These are phyloP conservation scores for Dione vanillae DNA, from an alignment of 2,888 invertebrate genomes.

Conservation along the genomic window DNA sequence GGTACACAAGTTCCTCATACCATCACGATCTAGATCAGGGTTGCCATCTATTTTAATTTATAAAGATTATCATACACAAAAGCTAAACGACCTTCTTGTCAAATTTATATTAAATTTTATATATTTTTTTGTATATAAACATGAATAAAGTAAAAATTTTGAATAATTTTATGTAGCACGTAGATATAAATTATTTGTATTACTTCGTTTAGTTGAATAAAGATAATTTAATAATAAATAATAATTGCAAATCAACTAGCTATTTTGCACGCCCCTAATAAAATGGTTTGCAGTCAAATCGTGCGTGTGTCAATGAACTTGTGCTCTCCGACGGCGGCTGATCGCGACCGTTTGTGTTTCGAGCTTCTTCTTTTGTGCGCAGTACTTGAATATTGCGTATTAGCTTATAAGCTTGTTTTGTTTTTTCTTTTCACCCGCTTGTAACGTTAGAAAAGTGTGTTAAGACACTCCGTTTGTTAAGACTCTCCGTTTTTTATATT, in stretches of 20 bases:
- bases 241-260: background rate
- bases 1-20: conserved; percentile 39
- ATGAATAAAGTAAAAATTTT: background rate
- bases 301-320: conserved; percentile 50
- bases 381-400: conserved; percentile 2
- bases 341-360: conserved; percentile 41
- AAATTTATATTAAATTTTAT: background rate
- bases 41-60: background rate
- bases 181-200: too few species aligned
- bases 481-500: background rate
- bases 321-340: conserved; percentile 39
- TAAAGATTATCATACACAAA: background rate
- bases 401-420: too few species aligned
- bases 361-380: conserved; percentile 8
- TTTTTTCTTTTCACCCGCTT: background rate
- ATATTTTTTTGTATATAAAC: too few species aligned
- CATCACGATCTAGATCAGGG: conserved; percentile 35
- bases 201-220: background rate
- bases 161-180: background rate
- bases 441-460: background rate
- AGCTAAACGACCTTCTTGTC: background rate
- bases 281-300: conserved; percentile 47
- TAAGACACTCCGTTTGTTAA: background rate
- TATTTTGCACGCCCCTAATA: conserved; percentile 21
- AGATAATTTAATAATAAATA: background rate